phyloP scores from a whole-genome alignment of 2,797 vertebrate genomes.

The Dromococcyx pavoninus region DNA sequence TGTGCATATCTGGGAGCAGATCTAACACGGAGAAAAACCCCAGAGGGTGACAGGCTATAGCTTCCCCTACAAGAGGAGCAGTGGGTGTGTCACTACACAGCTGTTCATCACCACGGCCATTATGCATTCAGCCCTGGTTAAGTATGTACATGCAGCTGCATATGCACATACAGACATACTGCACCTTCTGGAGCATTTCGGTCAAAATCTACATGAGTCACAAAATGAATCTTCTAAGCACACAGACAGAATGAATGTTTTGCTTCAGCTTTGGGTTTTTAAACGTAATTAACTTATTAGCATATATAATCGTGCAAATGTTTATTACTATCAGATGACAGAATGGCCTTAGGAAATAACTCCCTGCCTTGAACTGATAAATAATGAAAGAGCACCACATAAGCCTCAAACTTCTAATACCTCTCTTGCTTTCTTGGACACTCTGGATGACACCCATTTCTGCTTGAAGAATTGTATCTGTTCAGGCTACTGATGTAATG shows the following conservation, averaged over 20 bases:
- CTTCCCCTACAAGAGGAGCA: neutral
- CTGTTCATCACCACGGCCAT: neutral
- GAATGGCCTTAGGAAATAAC: neutral
- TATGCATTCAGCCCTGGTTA: neutral
- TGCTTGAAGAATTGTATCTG: neutral
- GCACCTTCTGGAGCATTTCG: neutral
- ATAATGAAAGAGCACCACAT: neutral
- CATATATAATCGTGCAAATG: neutral
- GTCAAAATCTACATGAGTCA: neutral
- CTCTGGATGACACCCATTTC: neutral
- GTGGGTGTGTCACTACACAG: fast-evolving
- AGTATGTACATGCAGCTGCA: neutral
- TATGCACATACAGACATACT: neutral
- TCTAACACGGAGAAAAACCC: neutral
- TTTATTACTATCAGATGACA: neutral
- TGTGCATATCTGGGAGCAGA: neutral
- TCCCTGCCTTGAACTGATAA: neutral
- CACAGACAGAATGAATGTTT: neutral
- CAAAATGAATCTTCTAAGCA: neutral
- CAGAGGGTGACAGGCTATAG: neutral
- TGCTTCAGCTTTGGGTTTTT: neutral
- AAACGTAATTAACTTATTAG: neutral
- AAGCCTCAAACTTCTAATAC: neutral
- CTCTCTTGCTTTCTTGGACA: neutral
- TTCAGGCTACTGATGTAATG: neutral